Conservation (phyloP, 2,797 vertebrate species). For the Typhlichthys subterraneus region DNA sequence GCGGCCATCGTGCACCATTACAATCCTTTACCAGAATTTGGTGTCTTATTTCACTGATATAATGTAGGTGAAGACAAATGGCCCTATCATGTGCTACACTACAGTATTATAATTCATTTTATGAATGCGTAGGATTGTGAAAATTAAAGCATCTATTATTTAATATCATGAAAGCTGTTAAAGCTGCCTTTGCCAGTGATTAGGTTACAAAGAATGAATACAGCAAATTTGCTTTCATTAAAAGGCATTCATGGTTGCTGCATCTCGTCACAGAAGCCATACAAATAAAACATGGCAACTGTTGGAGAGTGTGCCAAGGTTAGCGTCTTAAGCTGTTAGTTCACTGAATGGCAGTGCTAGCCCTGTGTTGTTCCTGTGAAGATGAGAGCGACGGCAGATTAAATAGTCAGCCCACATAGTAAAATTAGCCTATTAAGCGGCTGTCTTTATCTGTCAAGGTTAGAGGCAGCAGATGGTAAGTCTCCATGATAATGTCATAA, state of each 20-base stretch:
- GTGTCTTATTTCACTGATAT: too few relatives aligned
- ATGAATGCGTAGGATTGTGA: too few relatives aligned
- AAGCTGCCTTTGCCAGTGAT: too few relatives aligned
- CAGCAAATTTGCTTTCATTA: too few relatives aligned
- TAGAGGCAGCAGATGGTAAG: slow-evolving; percentile 35
- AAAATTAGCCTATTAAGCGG: slow-evolving; percentile 53
- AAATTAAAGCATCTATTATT: too few relatives aligned
- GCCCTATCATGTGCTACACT: too few relatives aligned
- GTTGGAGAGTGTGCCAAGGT: slow-evolving; percentile 49
- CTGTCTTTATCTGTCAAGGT: slow-evolving; percentile 63
- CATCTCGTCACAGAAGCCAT: slow-evolving; percentile 19
- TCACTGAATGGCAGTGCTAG: slow-evolving; percentile 38
- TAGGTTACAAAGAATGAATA: too few relatives aligned
- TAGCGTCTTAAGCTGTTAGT: slow-evolving; percentile 50
- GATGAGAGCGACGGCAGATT: slow-evolving; percentile 50
- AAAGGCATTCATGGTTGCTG: slow-evolving; percentile 21
- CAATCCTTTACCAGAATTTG: too few relatives aligned
- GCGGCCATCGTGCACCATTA: too few relatives aligned
- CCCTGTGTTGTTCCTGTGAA: slow-evolving; percentile 54
- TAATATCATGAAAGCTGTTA: too few relatives aligned
- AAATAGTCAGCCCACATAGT: slow-evolving; percentile 54
- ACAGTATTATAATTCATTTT: too few relatives aligned
- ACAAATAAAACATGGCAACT: slow-evolving; percentile 33
- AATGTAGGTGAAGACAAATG: too few relatives aligned
- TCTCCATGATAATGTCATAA: not conserved